Percentiles rank a stretch among this genome's conserved stretches.
Conservation (phyloP, 2,888 invertebrate species). For the Idaea aversata region DNA sequence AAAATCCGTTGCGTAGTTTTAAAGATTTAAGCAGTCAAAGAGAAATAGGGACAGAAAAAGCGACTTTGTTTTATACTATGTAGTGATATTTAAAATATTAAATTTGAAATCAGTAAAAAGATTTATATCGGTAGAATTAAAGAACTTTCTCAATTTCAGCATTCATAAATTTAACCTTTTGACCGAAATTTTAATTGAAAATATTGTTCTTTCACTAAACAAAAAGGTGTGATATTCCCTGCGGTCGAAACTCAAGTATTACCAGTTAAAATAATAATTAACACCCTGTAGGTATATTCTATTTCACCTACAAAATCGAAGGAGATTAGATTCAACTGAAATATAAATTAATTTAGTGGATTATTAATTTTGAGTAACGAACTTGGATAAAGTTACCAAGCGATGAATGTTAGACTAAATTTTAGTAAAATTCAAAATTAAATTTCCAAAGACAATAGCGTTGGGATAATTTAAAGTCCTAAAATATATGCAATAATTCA, state of each 20-base stretch:
- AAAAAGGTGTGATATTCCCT: slow-evolving; percentile 19
- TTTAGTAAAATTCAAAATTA: slow-evolving; percentile 17
- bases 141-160: neutral
- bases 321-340: slow-evolving; percentile 62
- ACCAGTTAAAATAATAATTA: slow-evolving; percentile 28
- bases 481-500: slow-evolving; percentile 27
- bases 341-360: slow-evolving; percentile 74
- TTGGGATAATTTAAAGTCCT: slow-evolving; percentile 19
- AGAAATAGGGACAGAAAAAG: no score
- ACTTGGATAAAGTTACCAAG: slow-evolving; percentile 27
- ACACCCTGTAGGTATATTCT: slow-evolving; percentile 50
- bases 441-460: slow-evolving; percentile 25
- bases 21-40: no score
- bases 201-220: neutral
- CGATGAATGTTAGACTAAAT: slow-evolving; percentile 14
- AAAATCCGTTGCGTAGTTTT: no score
- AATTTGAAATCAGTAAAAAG: no score
- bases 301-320: slow-evolving; percentile 50
- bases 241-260: slow-evolving; percentile 23
- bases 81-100: no score
- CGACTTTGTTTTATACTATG: no score
- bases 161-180: neutral
- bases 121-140: neutral
- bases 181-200: neutral
- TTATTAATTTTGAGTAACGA: slow-evolving; percentile 77